A percentile compares a stretch with the other conserved stretches of the same genome.
These are phyloP conservation scores for Megalonaias nervosa DNA, from an alignment of 1,140 invertebrate genomes.

Conservation along the genomic window DNA sequence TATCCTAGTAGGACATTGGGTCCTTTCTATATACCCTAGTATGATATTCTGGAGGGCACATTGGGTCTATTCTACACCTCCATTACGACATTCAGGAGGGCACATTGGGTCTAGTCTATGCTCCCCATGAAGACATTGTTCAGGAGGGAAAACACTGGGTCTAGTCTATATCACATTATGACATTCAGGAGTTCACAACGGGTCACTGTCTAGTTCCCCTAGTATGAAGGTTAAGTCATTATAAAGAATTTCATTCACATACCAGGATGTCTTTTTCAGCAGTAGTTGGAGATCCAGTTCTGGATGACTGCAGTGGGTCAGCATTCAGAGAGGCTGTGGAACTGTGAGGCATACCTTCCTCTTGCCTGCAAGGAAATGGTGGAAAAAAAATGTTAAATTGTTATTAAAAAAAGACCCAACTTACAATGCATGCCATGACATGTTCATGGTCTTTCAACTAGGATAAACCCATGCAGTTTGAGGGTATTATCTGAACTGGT, in stretches of 20 bases:
- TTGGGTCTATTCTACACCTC: too few species aligned
- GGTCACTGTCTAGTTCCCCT: neutral
- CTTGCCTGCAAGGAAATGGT: slow-evolving; percentile 53
- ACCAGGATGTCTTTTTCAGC: slow-evolving; percentile 71
- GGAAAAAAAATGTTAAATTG: too few species aligned
- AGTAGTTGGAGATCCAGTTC: slow-evolving; percentile 63
- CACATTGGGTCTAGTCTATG: too few species aligned
- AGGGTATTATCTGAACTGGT: too few species aligned
- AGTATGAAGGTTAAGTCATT: neutral
- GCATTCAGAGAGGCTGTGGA: slow-evolving; percentile 50
- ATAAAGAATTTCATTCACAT: neutral
- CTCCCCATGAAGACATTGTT: too few species aligned
- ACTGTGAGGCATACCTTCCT: slow-evolving; percentile 50
- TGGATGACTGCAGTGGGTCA: slow-evolving; percentile 56
- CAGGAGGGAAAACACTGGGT: neutral
- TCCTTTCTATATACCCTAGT: too few species aligned
- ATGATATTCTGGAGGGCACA: too few species aligned
- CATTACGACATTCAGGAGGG: slow-evolving; percentile 1
- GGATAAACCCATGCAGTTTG: too few species aligned
- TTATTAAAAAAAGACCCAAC: too few species aligned
- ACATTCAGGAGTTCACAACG: neutral
- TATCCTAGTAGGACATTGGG: too few species aligned
- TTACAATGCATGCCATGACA: too few species aligned
- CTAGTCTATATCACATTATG: neutral
- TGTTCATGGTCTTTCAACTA: too few species aligned